These are phyloP conservation scores for Acinonyx jubatus DNA, from an alignment of 2,113 vertebrate species.

Conservation along the genomic window DNA sequence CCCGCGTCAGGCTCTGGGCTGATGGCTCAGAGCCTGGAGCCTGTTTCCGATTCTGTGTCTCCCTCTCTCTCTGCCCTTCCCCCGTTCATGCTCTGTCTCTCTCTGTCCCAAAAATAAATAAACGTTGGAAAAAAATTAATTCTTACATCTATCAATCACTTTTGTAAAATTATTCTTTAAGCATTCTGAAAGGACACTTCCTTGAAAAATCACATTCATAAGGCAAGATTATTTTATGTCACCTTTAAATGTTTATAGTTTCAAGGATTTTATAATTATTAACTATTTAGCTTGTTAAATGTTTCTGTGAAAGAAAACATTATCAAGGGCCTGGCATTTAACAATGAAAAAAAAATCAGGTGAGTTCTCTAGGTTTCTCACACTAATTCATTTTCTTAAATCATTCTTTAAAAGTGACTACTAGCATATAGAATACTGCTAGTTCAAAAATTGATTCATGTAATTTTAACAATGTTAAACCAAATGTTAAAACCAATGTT, in stretches of 20 bases:
- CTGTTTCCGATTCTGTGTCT: too few relatives aligned
- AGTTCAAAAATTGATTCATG: not conserved
- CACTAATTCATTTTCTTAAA: not conserved
- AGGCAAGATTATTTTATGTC: not conserved
- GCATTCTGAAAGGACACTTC: not conserved
- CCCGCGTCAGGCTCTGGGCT: too few relatives aligned
- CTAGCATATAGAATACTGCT: not conserved
- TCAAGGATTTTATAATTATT: not conserved
- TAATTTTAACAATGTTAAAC: not conserved
- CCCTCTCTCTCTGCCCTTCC: too few relatives aligned
- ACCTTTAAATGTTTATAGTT: not conserved
- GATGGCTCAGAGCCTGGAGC: too few relatives aligned
- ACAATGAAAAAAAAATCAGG: not conserved
- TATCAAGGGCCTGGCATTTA: not conserved
- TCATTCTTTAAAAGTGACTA: not conserved
- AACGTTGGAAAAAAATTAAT: not conserved
- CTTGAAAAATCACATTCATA: not conserved
- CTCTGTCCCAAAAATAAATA: too few relatives aligned
- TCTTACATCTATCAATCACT: not conserved
- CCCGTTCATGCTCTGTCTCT: too few relatives aligned
- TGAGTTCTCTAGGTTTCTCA: not conserved
- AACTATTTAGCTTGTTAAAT: not conserved
- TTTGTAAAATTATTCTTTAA: constrained; percentile 26
- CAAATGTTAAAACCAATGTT: too few relatives aligned
- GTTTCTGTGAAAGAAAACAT: not conserved